A percentile compares a stretch with the other conserved stretches of the same genome.
phyloP scores from a whole-genome alignment of 2,113 vertebrate species.

The Cololabis saira region DNA sequence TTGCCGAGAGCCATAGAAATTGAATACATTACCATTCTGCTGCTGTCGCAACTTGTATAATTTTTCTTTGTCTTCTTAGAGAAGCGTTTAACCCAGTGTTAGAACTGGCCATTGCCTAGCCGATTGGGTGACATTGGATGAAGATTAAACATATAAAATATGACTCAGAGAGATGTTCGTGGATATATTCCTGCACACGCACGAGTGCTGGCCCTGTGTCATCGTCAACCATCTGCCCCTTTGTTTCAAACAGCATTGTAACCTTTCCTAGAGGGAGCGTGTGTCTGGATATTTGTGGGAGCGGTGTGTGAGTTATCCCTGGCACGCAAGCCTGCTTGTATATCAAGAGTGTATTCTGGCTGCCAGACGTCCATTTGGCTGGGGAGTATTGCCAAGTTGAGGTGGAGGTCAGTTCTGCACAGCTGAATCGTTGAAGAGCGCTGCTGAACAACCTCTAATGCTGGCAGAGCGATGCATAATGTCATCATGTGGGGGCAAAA shows the following conservation, averaged over 20 bases:
- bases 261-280: constrained; percentile 61
- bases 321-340: constrained; percentile 47
- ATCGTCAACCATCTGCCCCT: constrained; percentile 74
- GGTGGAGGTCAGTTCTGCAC: constrained; percentile 71
- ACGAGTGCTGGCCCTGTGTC: constrained; percentile 54
- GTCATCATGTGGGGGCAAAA: constrained; percentile 58
- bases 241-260: constrained; percentile 72
- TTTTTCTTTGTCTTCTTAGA: no score
- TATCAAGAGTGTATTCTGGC: constrained; percentile 62
- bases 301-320: constrained; percentile 57
- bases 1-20: no score
- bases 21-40: no score
- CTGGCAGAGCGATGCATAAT: constrained; percentile 51
- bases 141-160: constrained; percentile 27
- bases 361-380: constrained; percentile 75
- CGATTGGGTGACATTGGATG: constrained; percentile 3
- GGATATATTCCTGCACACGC: constrained; percentile 26
- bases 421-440: constrained; percentile 71
- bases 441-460: constrained; percentile 50
- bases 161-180: constrained; percentile 33
- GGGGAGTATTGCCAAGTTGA: constrained; percentile 71
- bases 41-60: no score
- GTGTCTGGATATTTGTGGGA: constrained; percentile 27
- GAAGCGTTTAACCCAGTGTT: no score
- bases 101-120: no score